Conservation (phyloP, 1,140 invertebrate genomes). For the Drosophila ogumai region DNA sequence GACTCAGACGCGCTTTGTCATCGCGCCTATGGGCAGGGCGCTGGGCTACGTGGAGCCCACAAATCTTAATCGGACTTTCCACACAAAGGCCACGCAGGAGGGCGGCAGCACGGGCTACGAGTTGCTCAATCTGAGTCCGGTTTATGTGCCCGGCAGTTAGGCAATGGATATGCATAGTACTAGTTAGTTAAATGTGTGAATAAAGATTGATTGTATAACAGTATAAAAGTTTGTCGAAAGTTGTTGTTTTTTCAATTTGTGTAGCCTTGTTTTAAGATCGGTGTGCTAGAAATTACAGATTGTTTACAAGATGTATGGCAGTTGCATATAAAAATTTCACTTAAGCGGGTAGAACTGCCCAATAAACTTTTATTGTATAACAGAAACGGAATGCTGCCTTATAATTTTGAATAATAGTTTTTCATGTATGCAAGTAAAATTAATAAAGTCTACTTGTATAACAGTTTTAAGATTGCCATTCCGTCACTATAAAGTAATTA, state of each 20-base stretch:
- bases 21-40: conserved; percentile 75
- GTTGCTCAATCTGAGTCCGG: conserved; percentile 64
- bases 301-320: background rate
- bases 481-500: too few relatives aligned
- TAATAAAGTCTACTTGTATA: too few relatives aligned
- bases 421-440: too few relatives aligned
- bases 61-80: conserved; percentile 74
- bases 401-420: too few relatives aligned
- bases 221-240: background rate
- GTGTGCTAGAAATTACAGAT: too few relatives aligned
- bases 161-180: conserved; percentile 14
- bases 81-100: conserved; percentile 47
- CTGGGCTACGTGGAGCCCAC: conserved; percentile 79
- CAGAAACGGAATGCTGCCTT: background rate
- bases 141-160: conserved; percentile 68
- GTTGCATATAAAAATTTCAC: background rate
- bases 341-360: background rate
- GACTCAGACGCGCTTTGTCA: conserved; percentile 73
- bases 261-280: too few relatives aligned
- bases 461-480: too few relatives aligned
- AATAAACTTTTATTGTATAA: background rate
- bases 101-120: conserved; percentile 49
- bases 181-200: conserved; percentile 35
- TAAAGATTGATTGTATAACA: conserved; percentile 28
- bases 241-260: background rate